Base-by-base conservation (phyloP, 2,888 invertebrate genomes). In the Altica lythri region DNA sequence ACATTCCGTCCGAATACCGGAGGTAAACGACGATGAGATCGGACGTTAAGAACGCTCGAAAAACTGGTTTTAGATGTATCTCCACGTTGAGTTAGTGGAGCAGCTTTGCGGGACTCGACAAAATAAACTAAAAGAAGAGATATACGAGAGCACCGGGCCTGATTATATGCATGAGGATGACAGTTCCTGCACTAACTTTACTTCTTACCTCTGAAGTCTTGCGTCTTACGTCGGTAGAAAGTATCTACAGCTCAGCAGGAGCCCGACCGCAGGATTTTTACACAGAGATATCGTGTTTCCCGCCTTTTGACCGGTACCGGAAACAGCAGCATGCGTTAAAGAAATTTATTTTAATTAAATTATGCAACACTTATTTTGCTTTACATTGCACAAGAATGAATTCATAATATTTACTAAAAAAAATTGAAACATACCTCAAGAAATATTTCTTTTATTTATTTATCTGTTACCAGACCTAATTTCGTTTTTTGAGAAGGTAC, bases 41-140 rank as follows among this genome's bases (percentile, higher is more conserved):
- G 10, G 22, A 34, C 13, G 18, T 12, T 34, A 25, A 34, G 34
- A 34, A 42, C 14, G 43, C 13, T 13, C 40, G 47, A 16, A 34
- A 59, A 61, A 59, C 59, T 54, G 62, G 59, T 62, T 63, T 55
- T 59, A 59, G 59, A 60, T 59, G 46, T 59, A 59, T 63, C 60
- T 59, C 35, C 37, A 37, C 27, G 25, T 37, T 56, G 59, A 60
- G 53, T 60, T 62, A 63, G 57, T 63, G 56, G 62, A 63, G 62
- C 62, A 63, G 50, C 53, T 59, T 59, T 22, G 56, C 55, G 56
- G 59, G 59, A 57, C 38, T 44, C 37, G 14, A 30, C 45, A 50
- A 37, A 42, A 14, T 14, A 14, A 42, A 9, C 30, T 10, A 40
- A 19, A 25, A 14, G 27, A 25, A 27, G 12, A 42, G 13, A 42